Evolutionary conservation across 2,113 vertebrate species (phyloP).

Genomic region (Fregetta grallaria): DNA sequence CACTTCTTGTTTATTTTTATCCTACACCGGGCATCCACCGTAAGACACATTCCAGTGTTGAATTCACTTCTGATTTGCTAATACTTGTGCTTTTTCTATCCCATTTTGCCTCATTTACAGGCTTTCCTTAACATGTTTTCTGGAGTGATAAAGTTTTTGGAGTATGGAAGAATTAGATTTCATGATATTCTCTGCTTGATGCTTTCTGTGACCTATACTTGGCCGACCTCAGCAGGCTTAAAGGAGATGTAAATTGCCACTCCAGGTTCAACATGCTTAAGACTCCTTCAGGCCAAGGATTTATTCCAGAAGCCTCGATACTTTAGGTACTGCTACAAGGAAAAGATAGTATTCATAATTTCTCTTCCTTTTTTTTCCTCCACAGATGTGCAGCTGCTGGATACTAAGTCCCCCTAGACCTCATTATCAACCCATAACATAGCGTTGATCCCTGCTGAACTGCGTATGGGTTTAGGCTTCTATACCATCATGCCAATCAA

Average conservation of each 20-base stretch:
- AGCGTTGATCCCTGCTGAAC: not conserved
- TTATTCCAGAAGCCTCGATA: not conserved
- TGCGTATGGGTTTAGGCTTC: not conserved
- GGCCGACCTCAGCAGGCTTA: not conserved
- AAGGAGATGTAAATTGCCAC: not conserved
- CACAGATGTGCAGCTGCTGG: not conserved
- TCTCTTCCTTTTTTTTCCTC: not conserved
- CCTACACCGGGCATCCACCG: rapidly evolving
- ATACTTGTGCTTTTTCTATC: not conserved
- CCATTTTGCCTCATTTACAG: not conserved
- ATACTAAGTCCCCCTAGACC: not conserved
- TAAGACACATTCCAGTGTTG: not conserved
- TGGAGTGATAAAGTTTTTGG: not conserved
- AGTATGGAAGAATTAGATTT: not conserved
- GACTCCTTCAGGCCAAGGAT: not conserved
- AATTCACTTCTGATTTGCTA: not conserved
- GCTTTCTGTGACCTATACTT: not conserved
- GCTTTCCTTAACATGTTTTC: not conserved
- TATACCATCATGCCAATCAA: not conserved
- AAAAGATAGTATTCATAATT: not conserved
- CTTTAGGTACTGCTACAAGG: not conserved
- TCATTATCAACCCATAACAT: not conserved
- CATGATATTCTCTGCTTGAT: not conserved
- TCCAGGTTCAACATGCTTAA: not conserved
- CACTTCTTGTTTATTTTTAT: not conserved